Evolutionary conservation across 2,797 vertebrate genomes (phyloP).

Genomic region (Agapornis canus): DNA sequence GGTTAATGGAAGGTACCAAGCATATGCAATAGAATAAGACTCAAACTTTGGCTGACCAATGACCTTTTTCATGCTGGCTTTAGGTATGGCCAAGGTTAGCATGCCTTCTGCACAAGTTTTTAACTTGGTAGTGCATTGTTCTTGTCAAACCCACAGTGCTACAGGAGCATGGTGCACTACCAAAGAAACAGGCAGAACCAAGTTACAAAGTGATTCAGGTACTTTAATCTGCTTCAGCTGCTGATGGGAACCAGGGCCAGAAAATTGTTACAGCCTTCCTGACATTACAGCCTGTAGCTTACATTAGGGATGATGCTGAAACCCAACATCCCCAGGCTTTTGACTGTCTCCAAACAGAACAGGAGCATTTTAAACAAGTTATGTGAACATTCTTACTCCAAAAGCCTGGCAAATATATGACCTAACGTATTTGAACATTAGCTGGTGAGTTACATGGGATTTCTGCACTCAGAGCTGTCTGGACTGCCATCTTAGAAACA

Average conservation of each 20-base stretch:
- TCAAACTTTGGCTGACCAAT: neutral
- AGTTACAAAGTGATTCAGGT: neutral
- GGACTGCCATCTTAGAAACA: neutral
- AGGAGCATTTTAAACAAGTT: neutral
- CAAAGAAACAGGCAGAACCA: neutral
- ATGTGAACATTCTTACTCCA: neutral
- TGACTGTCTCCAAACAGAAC: neutral
- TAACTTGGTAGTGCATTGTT: neutral
- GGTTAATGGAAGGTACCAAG: neutral
- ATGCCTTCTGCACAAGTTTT: neutral
- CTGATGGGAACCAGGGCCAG: neutral
- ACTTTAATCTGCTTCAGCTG: neutral
- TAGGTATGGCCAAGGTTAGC: neutral
- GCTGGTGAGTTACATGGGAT: neutral
- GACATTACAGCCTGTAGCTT: neutral
- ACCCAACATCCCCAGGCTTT: neutral
- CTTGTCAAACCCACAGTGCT: neutral
- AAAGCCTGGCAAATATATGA: neutral
- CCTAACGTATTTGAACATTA: neutral
- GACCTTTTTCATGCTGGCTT: neutral
- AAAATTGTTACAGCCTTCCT: neutral
- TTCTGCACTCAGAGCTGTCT: neutral
- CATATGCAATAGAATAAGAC: neutral
- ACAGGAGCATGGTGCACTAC: fast-evolving
- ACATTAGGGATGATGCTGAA: neutral